Conservation (phyloP, 2,113 vertebrate species). For the Gambusia holbrooki region DNA sequence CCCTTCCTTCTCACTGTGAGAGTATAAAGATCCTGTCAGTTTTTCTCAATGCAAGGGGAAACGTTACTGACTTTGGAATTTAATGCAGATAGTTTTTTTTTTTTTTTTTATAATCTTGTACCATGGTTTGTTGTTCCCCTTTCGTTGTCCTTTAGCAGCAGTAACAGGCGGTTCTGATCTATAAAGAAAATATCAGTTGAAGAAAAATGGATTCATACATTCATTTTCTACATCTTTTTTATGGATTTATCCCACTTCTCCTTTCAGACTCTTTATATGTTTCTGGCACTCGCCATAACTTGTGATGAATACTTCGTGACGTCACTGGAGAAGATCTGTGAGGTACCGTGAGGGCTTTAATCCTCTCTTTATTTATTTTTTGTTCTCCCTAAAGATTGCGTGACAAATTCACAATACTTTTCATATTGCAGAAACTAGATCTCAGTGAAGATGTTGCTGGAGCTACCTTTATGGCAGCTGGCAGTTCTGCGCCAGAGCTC, state of each 20-base stretch:
- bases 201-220: neutral
- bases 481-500: constrained; percentile 96
- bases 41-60: constrained; percentile 1
- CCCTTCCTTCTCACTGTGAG: neutral
- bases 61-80: neutral
- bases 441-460: constrained; percentile 97
- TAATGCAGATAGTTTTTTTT: neutral
- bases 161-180: neutral
- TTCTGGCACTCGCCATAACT: constrained; percentile 94
- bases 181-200: neutral
- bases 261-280: constrained; percentile 94
- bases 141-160: neutral
- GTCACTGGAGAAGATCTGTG: constrained; percentile 96
- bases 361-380: neutral
- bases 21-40: constrained; percentile 6
- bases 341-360: constrained; percentile 77
- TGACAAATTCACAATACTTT: neutral
- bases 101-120: neutral
- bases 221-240: neutral
- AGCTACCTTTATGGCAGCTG: constrained; percentile 99
- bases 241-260: constrained; percentile 4
- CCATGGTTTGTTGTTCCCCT: neutral
- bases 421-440: constrained; percentile 86
- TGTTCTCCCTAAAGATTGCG: rapidly evolving
- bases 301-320: constrained; percentile 98